Evolutionary conservation across 53 echinoderm and acorn worm species (phyloP).

Genomic region (Stichopus horrens): DNA sequence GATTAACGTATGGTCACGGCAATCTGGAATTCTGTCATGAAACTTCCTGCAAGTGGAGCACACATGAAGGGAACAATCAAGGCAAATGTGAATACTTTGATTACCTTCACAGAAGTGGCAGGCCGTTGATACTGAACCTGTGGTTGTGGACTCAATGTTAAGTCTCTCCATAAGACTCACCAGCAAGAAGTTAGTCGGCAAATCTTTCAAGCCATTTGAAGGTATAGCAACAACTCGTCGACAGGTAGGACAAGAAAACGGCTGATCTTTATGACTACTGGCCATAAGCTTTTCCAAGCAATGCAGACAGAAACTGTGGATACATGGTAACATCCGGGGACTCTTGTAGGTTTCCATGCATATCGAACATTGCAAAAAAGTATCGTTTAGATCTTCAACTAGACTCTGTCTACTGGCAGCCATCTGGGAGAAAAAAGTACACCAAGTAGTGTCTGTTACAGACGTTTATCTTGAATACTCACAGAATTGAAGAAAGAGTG

Average conservation of each 20-base stretch:
- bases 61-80: not conserved
- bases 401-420: not conserved
- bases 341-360: slow-evolving; percentile 10
- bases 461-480: too few species aligned
- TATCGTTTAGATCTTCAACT: not conserved
- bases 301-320: slow-evolving; percentile 31
- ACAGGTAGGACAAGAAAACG: slow-evolving; percentile 19
- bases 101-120: too few species aligned
- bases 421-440: not conserved
- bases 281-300: slow-evolving; percentile 1
- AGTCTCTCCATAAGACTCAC: slow-evolving; percentile 17
- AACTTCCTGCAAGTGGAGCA: not conserved
- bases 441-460: too few species aligned
- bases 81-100: not conserved
- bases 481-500: too few species aligned
- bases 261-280: not conserved
- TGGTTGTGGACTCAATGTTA: not conserved
- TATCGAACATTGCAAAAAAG: slow-evolving; percentile 4
- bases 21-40: not conserved
- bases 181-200: not conserved
- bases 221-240: not conserved
- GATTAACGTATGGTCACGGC: too few species aligned
- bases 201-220: not conserved
- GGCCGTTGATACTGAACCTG: not conserved
- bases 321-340: slow-evolving; percentile 19